Evolutionary conservation across 1,140 invertebrate genomes (phyloP), one percentile per base, ranked within the genome.

Genomic region (Drosophila grimshawi): DNA sequence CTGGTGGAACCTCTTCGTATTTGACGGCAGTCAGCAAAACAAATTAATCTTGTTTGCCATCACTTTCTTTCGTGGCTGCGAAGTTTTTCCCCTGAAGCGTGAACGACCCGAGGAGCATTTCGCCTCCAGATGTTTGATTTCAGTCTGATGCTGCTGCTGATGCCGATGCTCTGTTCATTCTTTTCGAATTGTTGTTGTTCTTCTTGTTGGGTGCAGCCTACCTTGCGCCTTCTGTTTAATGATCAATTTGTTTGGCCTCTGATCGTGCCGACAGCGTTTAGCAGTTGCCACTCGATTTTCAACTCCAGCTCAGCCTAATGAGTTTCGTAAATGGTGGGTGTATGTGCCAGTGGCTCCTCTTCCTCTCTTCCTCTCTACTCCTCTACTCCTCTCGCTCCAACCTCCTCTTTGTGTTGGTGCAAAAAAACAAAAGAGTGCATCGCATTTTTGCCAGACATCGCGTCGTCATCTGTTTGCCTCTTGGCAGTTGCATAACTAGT

Each of bases 181-280:
- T 39, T 39, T 39, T 39, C 37, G 7, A 39, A 2, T 35, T 60
- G 63, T 48, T 46, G 52, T 53, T 19, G 19, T 10, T 39, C 30
- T 35, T 51, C 49, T 4, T 70, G 65, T 35, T 70, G 60, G 53
- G 5, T 33, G 62, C 43, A 52, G 83, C 82, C 82, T 77, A 77
- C 82, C 83, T 81, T 88, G 72, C 71, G 85, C 85, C 85, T 88
- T 88, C 85, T 89, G 85, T 88, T 89, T 88, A 88, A 88, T 88
- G 88, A 91, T 89, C 89, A 91, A 91, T 91, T 90, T 91, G 88
- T 90, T 90, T 86, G 83, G 83, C 72, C 80, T 79, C 86, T 90
- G 85, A 90, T 90, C 81, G 76, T 86, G 81, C 86, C 86, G 85
- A 82, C 85, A 88, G 63, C 83, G 80, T 83, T 89, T 88, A 89